Base-by-base conservation (phyloP, 2,113 vertebrate species). In the Mixornis gularis region DNA sequence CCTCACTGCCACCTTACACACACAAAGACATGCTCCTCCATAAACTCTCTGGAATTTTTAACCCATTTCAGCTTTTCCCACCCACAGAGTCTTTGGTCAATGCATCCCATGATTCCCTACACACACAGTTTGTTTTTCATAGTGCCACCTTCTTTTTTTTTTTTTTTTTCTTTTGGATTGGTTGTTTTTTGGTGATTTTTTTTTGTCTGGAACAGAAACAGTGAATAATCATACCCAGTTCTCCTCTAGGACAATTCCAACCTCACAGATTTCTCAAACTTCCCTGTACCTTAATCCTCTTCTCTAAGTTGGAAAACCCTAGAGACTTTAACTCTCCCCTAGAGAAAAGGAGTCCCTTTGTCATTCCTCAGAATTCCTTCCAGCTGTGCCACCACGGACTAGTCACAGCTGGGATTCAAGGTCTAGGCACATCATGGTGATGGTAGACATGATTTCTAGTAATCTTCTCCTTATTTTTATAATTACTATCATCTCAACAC, bases 31-130 rank as follows among this genome's bases (percentile, higher is more conserved):
- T 26, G n/a, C 4, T 72, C 13, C 58, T 34, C 53, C 34, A 30
- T 6, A 17, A 52, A 60, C 17, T 25, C 24, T 24, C 36, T 36
- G 8, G 10, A 10, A 17, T 68, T 85, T 71, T 68, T 36, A 85
- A 59, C 18, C n/a, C 9, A 2, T 18, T 36, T 5, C 53, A 83
- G 76, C 49, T 69, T 71, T 53, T 17, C n/a, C 29, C n/a, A 72
- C 5, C 8, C 66, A 30, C 11, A 74, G 26, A 10, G 2, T 16
- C 25, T 59, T 17, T 11, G 32, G 9, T 6, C 40, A 49, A 10
- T 1, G 10, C 10, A 40, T 10, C 32, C 43, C 38, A 30, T 4
- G 22, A 29, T 3, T 44, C 22, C 25, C 32, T 32, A 21, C 0
- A 24, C 5, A 34, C 4, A 34, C 1, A 1, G 30, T 32, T 44